Percentiles rank a stretch among this genome's conserved stretches.
These are phyloP conservation scores for Trissonchulus latispiculum DNA, from an alignment of 2,888 invertebrate genomes.

Conservation along the genomic window DNA sequence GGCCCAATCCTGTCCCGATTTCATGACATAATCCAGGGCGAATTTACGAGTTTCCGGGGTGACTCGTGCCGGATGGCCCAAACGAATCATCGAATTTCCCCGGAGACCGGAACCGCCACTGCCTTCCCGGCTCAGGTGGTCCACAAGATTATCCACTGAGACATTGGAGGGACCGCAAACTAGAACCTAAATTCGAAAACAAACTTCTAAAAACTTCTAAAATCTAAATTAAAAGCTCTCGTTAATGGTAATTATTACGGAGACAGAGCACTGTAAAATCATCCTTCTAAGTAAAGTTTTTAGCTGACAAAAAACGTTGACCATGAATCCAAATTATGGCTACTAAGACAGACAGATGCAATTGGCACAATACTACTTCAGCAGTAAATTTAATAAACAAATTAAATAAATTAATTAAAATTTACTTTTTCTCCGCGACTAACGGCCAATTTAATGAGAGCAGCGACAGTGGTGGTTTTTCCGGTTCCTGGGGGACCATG, in stretches of 20 bases:
- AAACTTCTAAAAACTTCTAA: too few relatives aligned
- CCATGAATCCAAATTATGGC: too few relatives aligned
- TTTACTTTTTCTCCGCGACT: constrained; percentile 44
- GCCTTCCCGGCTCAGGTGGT: constrained; percentile 38
- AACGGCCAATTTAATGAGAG: constrained; percentile 51
- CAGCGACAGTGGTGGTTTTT: constrained; percentile 54
- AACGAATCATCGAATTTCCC: constrained; percentile 50
- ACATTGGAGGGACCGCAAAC: constrained; percentile 54
- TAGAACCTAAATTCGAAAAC: too few relatives aligned
- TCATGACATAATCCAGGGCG: constrained; percentile 51
- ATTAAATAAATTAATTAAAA: too few relatives aligned
- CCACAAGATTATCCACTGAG: constrained; percentile 54
- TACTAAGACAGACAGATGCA: too few relatives aligned
- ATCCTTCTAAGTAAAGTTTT: too few relatives aligned
- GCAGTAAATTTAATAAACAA: too few relatives aligned
- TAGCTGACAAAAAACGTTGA: too few relatives aligned
- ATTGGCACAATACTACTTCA: too few relatives aligned
- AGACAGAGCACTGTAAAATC: too few relatives aligned
- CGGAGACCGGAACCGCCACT: too few relatives aligned
- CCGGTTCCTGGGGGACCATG: constrained; percentile 55
- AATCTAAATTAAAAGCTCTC: constrained; percentile 15
- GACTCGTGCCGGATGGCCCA: constrained; percentile 54
- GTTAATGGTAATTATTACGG: too few relatives aligned
- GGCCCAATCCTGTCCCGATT: constrained; percentile 44
- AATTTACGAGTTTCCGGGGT: constrained; percentile 47